These are phyloP conservation scores for Rhamnusium bicolor DNA, from an alignment of 2,888 invertebrate species.

Conservation along the genomic window DNA sequence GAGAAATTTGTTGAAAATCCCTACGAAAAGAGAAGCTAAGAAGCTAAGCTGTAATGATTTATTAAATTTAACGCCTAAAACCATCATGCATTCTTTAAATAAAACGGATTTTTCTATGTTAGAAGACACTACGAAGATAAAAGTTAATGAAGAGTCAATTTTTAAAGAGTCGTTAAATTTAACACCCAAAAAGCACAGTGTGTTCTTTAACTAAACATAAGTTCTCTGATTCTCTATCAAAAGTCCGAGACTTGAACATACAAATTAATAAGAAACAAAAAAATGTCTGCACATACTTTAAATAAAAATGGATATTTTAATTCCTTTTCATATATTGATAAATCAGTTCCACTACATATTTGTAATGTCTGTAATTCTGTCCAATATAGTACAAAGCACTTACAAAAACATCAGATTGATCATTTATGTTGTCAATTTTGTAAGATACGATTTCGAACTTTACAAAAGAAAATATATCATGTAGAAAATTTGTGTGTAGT, in stretches of 20 bases:
- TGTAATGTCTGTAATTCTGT: slow-evolving; percentile 52
- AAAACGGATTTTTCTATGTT: no score
- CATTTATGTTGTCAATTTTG: slow-evolving; percentile 57
- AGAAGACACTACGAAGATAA: no score
- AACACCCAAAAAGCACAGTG: no score
- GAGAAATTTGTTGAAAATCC: neutral
- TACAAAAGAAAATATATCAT: slow-evolving; percentile 48
- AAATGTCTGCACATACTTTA: neutral
- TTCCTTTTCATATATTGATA: neutral
- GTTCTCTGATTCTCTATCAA: neutral
- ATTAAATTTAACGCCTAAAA: neutral
- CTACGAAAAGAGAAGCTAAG: neutral
- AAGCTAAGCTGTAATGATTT: neutral
- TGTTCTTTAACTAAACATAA: neutral
- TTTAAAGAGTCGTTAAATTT: no score
- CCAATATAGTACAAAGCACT: slow-evolving; percentile 42
- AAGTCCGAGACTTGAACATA: neutral
- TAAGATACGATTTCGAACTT: slow-evolving; percentile 44
- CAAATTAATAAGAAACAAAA: no score
- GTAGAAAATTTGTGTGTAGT: slow-evolving; percentile 44
- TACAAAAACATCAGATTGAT: slow-evolving; percentile 47
- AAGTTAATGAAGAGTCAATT: no score
- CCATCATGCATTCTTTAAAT: no score
- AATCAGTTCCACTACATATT: slow-evolving; percentile 27
- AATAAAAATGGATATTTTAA: neutral